Evolutionary conservation across 2,113 vertebrate genomes (phyloP).

Genomic region (Geococcyx californianus): DNA sequence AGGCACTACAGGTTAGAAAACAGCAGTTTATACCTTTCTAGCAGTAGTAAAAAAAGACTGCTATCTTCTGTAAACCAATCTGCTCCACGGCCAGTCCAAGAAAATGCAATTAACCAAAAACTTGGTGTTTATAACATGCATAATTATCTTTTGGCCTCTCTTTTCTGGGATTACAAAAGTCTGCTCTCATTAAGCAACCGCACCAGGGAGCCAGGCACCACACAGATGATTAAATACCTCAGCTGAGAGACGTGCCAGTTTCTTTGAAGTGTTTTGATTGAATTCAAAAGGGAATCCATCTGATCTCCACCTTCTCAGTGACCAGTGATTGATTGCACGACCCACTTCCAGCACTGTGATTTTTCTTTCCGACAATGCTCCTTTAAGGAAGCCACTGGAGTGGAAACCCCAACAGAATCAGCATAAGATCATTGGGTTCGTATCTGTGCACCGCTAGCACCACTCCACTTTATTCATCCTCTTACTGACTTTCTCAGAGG

Average conservation of each 20-base stretch:
- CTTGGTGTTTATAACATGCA: background rate
- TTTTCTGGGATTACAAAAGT: background rate
- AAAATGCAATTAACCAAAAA: background rate
- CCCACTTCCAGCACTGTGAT: background rate
- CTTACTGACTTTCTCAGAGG: background rate
- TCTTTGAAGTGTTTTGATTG: background rate
- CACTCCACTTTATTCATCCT: background rate
- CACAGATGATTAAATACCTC: constrained; percentile 4
- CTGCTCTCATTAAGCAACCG: background rate
- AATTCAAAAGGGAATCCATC: constrained; percentile 41
- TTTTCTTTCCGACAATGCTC: constrained; percentile 48
- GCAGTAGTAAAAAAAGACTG: background rate
- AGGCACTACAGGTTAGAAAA: background rate
- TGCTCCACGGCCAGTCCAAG: background rate
- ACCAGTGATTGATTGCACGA: constrained; percentile 9
- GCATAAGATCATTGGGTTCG: constrained; percentile 1
- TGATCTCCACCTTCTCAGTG: background rate
- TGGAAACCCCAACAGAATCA: background rate
- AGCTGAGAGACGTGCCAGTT: background rate
- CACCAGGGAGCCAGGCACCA: background rate
- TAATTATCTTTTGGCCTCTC: background rate
- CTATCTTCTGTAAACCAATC: background rate
- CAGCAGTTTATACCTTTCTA: background rate
- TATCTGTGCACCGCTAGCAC: background rate
- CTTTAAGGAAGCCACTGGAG: constrained; percentile 11